Percentiles rank a stretch among this genome's conserved stretches.
These are phyloP conservation scores for Anagrus nilaparvatae DNA, from an alignment of 1,140 invertebrate species.

Conservation along the genomic window DNA sequence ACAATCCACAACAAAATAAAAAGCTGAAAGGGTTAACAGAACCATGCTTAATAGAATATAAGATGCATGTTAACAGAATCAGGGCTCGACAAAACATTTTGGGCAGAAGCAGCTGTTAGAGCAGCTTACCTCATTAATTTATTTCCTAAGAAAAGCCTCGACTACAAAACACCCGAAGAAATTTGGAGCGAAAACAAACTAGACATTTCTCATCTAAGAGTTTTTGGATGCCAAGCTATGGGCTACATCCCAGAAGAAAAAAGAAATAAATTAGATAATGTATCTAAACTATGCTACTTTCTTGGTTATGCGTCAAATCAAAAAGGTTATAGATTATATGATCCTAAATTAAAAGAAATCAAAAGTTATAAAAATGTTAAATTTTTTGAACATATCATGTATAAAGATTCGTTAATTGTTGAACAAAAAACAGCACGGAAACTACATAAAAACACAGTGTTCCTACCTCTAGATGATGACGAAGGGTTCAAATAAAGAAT, in stretches of 20 bases:
- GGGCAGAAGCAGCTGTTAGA: neutral
- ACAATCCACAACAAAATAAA: constrained; percentile 34
- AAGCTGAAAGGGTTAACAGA: constrained; percentile 30
- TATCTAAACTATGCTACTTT: neutral
- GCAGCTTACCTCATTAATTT: neutral
- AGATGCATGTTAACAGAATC: neutral
- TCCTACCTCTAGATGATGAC: too few relatives aligned
- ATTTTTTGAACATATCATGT: neutral
- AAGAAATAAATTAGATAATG: neutral
- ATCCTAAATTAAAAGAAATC: neutral
- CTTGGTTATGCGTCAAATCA: neutral
- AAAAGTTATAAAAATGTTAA: neutral
- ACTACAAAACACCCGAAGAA: neutral
- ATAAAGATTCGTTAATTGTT: neutral
- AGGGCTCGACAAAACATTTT: neutral
- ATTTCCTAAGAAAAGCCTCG: neutral
- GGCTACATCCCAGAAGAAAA: neutral
- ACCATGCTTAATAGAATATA: constrained; percentile 18
- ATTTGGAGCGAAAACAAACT: neutral
- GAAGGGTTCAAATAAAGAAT: too few relatives aligned
- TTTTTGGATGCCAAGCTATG: neutral
- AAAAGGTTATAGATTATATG: neutral
- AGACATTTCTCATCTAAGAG: neutral
- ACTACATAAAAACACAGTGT: neutral
- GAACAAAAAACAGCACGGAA: neutral